Base-by-base conservation (phyloP, 2,797 vertebrate species). In the Crax fasciolata region DNA sequence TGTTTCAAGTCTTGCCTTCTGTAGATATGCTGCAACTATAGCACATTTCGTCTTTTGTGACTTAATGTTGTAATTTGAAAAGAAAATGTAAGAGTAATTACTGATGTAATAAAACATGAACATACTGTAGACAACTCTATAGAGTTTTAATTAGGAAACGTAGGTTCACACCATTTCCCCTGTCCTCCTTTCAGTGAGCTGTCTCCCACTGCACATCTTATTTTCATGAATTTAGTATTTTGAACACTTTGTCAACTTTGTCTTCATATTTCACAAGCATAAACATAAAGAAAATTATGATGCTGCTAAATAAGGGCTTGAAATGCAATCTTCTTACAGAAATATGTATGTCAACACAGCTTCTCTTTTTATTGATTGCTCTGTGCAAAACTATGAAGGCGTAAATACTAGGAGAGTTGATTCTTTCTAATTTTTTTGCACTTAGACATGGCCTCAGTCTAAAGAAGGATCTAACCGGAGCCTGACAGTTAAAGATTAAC, bases 91-190 rank as follows among this genome's bases (percentile, higher is more conserved):
- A 95, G 67, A 93, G 83, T 94, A 96, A 97, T 96, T 96, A 96
- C 74, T 71, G 80, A 92, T 83, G 81, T 84, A 97, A 96, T 89
- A 94, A 96, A 94, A 93, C 52, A 89, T 24, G 62, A 86, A 75
- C 70, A 86, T 43, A 52, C 32, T 71, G 27, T 43, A 92, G 84
- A 93, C 27, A 88, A 87, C n/a, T 95, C 62, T 48, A 30, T 19
- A 32, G 92, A 96, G 96, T 97, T 96, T 97, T 96, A 97, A 96
- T 94, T 89, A 96, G 66, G 67, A 93, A 93, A 93, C 89, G 58
- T 18, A 84, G 83, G 63, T 85, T 59, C 55, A 82, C 84, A 85
- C 86, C 74, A 95, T 95, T 93, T 94, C 81, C 93, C 90, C 88
- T 90, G 54, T 89, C 84, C 65, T 92, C 73, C 81, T 96, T 93